Evolutionary conservation across 1,140 invertebrate genomes (phyloP), one percentile per base, ranked within the genome.

Genomic region (Centruroides sculpturatus): DNA sequence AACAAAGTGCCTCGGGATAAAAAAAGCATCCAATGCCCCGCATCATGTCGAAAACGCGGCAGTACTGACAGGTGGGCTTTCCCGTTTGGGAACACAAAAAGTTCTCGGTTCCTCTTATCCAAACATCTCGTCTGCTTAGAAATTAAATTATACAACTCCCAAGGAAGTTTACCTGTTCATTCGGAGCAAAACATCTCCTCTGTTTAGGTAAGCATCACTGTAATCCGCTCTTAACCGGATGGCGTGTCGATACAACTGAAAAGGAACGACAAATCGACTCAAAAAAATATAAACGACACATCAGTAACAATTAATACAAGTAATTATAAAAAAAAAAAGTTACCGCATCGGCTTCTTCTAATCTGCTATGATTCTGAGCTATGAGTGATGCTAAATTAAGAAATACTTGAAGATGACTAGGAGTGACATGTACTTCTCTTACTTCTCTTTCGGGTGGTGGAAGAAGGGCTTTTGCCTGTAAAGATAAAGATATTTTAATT

Each of bases 401-500:
- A 57, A 71, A 77, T 9, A 75, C 73, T 66, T 77, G 75, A 55
- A 78, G 64, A 64, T 78, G 74, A 59, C 67, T 75, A 7, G 74
- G 74, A 4, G 76, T 74, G 10, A 77, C 62, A 35, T 57, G 51
- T 4, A 55, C 47, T 51, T 64, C 57, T 50, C 47, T 23, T 49
- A 47, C 35, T 50, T 55, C 11, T 0, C 23, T 12, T 5, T 57
- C 56, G n/a, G 88, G 85, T 75, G 88, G 90, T 0, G 92, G 92
- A 46, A 97, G 76, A 41, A 97, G 72, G 8, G 84, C 85, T 72
- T 96, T 93, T 0, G 90, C 90, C 81, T 83, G 66, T 36, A 70
- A 57, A 41, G 23, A 5, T 46, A 23, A 58, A 55, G 53, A 47
- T 56, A 7, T 50, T 55, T 11, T 56, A 35, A 9, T 12, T 60